These are phyloP conservation scores for Helicorthomorpha holstii DNA, from an alignment of 1,140 invertebrate species.

Conservation along the genomic window DNA sequence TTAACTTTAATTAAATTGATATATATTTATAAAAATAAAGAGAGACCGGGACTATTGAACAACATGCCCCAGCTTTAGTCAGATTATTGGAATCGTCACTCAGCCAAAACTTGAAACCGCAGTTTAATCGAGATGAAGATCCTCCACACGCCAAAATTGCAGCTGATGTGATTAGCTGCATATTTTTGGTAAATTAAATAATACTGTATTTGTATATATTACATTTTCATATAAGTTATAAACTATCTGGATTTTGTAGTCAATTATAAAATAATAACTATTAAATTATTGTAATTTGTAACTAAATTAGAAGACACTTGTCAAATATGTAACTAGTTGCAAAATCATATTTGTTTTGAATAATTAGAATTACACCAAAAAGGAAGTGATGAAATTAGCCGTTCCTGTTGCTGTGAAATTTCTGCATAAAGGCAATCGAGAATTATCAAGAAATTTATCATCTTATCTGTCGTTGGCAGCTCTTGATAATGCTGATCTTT, in stretches of 20 bases:
- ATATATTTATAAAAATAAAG: too few species aligned
- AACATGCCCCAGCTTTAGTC: conserved; percentile 63
- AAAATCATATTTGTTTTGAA: conserved; percentile 9
- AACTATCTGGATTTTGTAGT: conserved; percentile 1
- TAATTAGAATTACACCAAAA: conserved; percentile 67
- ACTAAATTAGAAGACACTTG: too few species aligned
- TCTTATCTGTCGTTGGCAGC: conserved; percentile 83
- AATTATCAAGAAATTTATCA: conserved; percentile 72
- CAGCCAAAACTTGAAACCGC: conserved; percentile 67
- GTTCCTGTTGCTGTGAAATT: conserved; percentile 81
- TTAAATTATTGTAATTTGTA: too few species aligned
- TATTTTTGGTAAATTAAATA: conserved; percentile 57
- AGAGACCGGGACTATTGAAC: conserved; percentile 70
- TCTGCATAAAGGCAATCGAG: conserved; percentile 70
- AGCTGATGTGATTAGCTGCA: conserved; percentile 78
- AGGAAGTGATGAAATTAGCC: conserved; percentile 69
- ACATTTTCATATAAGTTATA: conserved; percentile 3
- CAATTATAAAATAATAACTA: too few species aligned
- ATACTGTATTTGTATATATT: neutral
- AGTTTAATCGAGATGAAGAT: conserved; percentile 59
- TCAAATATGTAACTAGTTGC: too few species aligned
- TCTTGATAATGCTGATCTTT: conserved; percentile 66
- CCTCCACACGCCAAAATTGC: conserved; percentile 90
- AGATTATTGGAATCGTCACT: conserved; percentile 68
- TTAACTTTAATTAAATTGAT: too few species aligned